A percentile compares a stretch with the other conserved stretches of the same genome.
Conservation (phyloP, 2,888 invertebrate species). For the Artemia sp. region DNA sequence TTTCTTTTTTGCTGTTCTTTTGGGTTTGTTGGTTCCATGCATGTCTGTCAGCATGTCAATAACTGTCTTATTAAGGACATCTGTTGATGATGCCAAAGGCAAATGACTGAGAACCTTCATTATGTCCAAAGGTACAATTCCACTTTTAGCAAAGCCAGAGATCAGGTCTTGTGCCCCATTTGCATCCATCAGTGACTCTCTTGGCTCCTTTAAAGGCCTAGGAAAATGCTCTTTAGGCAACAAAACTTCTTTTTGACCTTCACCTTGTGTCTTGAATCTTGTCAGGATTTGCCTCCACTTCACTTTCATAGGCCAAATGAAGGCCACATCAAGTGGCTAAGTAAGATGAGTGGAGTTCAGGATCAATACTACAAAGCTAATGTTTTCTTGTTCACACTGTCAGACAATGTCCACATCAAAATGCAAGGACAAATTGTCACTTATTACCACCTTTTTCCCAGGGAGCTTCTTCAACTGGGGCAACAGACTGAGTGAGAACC, state of each 20-base stretch:
- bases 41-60: no score
- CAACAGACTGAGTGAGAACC: slow-evolving; percentile 28
- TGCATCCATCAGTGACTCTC: background rate
- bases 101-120: background rate
- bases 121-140: background rate
- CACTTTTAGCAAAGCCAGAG: slow-evolving; percentile 13
- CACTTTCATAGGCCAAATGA: background rate
- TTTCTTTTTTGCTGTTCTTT: no score
- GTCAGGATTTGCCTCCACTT: background rate
- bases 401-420: slow-evolving; percentile 28
- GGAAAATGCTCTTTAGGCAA: slow-evolving; percentile 13
- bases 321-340: background rate
- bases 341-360: background rate
- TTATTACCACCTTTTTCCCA: slow-evolving; percentile 31
- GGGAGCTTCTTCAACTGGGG: slow-evolving; percentile 27
- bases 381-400: slow-evolving; percentile 26
- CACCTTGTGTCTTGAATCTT: background rate
- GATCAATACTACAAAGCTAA: background rate
- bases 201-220: background rate
- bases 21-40: no score
- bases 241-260: background rate
- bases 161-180: slow-evolving; percentile 13
- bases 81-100: slow-evolving; percentile 1
- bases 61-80: no score
- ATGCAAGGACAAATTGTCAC: slow-evolving; percentile 32